These are phyloP conservation scores for Scaptomyza flava DNA, from an alignment of 2,888 invertebrate species.

Conservation along the genomic window DNA sequence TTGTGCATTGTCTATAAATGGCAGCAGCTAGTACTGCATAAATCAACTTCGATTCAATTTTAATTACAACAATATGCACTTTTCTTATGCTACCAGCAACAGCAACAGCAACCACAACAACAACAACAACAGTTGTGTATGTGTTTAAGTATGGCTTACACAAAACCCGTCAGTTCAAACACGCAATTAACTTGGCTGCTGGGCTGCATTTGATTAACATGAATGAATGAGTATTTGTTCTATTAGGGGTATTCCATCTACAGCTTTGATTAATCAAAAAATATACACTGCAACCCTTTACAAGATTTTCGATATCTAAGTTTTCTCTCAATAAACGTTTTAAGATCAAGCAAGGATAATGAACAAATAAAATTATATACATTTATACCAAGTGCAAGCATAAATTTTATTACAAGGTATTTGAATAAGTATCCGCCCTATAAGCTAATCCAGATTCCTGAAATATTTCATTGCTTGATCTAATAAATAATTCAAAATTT, in stretches of 20 bases:
- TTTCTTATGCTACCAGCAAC: slow-evolving; percentile 39
- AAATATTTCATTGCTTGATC: slow-evolving; percentile 55
- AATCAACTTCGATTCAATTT: slow-evolving; percentile 60
- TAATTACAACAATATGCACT: slow-evolving; percentile 48
- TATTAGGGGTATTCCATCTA: neutral
- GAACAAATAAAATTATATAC: no score
- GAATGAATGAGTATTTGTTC: slow-evolving; percentile 22
- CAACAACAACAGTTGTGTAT: slow-evolving; percentile 3
- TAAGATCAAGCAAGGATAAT: no score
- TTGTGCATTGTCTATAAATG: slow-evolving; percentile 64
- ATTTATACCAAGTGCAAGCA: no score
- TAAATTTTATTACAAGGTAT: slow-evolving; percentile 10
- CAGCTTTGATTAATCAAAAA: neutral
- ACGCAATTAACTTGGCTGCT: slow-evolving; percentile 33
- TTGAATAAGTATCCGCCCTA: neutral
- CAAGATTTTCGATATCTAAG: no score
- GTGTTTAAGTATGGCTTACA: slow-evolving; percentile 15
- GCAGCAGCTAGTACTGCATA: slow-evolving; percentile 60
- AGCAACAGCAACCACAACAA: neutral
- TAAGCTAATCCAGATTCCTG: slow-evolving; percentile 57
- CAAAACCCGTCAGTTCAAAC: slow-evolving; percentile 33
- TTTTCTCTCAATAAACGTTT: no score
- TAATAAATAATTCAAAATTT: slow-evolving; percentile 65
- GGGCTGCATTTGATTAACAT: slow-evolving; percentile 6
- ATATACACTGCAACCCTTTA: no score